A percentile compares a stretch with the other conserved stretches of the same genome.
Conservation (phyloP, 2,797 vertebrate genomes). For the Malacoctenus gilli region DNA sequence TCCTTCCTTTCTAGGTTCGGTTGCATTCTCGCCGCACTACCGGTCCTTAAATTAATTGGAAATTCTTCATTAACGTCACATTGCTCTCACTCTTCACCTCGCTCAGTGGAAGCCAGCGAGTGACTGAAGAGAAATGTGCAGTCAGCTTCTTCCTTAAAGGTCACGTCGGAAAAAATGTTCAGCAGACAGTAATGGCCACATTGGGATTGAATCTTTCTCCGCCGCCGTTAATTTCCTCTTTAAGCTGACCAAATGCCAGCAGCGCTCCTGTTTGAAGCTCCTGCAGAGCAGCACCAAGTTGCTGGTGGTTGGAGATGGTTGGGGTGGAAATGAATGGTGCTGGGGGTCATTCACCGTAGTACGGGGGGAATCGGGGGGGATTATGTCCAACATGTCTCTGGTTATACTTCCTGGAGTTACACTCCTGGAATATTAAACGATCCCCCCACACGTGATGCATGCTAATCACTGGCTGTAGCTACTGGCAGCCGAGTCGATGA, state of each 20-base stretch:
- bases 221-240: slow-evolving; percentile 61
- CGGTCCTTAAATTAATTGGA: slow-evolving; percentile 30
- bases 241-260: slow-evolving; percentile 73
- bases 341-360: slow-evolving; percentile 49
- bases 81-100: slow-evolving; percentile 61
- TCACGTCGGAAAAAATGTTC: slow-evolving; percentile 55
- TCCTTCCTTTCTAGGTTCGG: slow-evolving; percentile 13
- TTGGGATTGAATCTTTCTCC: slow-evolving; percentile 56
- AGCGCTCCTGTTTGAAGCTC: slow-evolving; percentile 27
- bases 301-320: slow-evolving; percentile 27
- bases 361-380: slow-evolving; percentile 7
- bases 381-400: slow-evolving; percentile 25
- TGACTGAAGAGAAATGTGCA: slow-evolving; percentile 57
- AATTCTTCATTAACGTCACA: slow-evolving; percentile 64
- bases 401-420: too few species aligned
- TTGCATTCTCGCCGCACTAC: slow-evolving; percentile 23
- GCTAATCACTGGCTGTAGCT: background rate
- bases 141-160: slow-evolving; percentile 77
- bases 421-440: slow-evolving; percentile 39
- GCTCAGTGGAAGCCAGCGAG: slow-evolving; percentile 50
- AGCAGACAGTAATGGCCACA: slow-evolving; percentile 61
- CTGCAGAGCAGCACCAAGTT: too few species aligned
- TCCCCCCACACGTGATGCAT: slow-evolving; percentile 1
- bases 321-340: slow-evolving; percentile 33
- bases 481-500: too few species aligned